Conservation (phyloP, 2,797 vertebrate genomes). For the Carcharodon carcharias region DNA sequence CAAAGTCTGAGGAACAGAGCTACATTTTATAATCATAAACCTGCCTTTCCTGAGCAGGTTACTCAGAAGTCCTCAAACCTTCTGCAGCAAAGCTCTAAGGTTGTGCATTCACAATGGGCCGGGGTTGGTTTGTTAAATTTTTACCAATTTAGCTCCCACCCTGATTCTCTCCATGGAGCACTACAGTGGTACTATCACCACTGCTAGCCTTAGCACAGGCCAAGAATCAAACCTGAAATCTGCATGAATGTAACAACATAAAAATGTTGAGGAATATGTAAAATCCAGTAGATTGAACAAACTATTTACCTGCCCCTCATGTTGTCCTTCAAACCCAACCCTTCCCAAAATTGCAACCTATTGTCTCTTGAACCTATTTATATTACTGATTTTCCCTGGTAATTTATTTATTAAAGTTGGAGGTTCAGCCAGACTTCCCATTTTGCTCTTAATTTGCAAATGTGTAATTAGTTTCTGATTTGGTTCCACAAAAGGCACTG, state of each 20-base stretch:
- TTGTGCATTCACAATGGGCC: not conserved
- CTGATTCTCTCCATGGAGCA: not conserved
- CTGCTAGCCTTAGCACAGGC: not conserved
- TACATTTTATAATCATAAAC: not conserved
- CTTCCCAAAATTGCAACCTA: not conserved
- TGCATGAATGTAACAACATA: not conserved
- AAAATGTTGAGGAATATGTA: not conserved
- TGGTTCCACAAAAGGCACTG: not conserved
- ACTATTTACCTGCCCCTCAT: not conserved
- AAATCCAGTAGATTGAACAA: not conserved
- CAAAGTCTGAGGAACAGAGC: not conserved
- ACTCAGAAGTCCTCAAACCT: not conserved
- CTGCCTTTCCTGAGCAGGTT: no score
- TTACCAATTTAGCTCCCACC: not conserved
- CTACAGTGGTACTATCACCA: not conserved
- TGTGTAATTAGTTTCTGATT: slow-evolving; percentile 19
- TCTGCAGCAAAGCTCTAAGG: not conserved
- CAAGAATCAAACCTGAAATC: not conserved
- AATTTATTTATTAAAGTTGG: not conserved
- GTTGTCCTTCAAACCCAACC: not conserved
- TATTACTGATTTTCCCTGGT: slow-evolving; percentile 4
- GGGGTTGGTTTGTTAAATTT: not conserved
- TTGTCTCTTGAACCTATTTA: not conserved
- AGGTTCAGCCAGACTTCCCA: not conserved
- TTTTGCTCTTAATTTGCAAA: not conserved